A percentile compares a stretch with the other conserved stretches of the same genome.
Evolutionary conservation across 2,888 invertebrate genomes (phyloP).

Genomic region (Cantharis rustica): DNA sequence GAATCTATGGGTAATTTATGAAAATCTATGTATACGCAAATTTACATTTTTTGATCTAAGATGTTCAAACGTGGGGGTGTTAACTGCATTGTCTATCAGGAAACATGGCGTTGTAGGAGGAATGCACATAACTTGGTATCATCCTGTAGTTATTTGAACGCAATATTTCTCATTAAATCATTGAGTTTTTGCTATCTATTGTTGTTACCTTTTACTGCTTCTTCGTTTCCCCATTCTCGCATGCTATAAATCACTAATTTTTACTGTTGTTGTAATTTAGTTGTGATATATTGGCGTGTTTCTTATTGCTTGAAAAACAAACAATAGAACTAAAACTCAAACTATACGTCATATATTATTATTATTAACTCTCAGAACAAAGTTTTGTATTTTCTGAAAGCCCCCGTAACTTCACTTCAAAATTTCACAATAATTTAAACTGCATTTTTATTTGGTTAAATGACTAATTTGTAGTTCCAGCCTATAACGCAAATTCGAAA

Average conservation of each 20-base stretch:
- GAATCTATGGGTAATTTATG: background rate
- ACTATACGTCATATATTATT: too few relatives aligned
- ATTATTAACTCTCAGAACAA: too few relatives aligned
- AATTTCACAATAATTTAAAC: background rate
- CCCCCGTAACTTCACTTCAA: too few relatives aligned
- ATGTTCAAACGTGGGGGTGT: slow-evolving; percentile 34
- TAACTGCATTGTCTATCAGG: slow-evolving; percentile 41
- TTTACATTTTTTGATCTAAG: slow-evolving; percentile 27
- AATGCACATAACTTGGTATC: slow-evolving; percentile 42
- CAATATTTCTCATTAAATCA: slow-evolving; percentile 39
- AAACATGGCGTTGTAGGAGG: slow-evolving; percentile 39
- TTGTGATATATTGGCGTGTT: background rate
- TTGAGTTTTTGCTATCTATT: slow-evolving; percentile 35
- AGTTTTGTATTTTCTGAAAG: too few relatives aligned
- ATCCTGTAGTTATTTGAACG: slow-evolving; percentile 40
- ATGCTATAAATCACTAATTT: background rate
- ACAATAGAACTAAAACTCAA: too few relatives aligned
- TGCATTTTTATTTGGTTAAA: background rate
- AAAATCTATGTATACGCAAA: slow-evolving; percentile 29
- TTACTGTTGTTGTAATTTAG: background rate
- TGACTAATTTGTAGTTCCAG: background rate
- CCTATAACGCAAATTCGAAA: background rate
- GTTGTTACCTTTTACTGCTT: slow-evolving; percentile 30
- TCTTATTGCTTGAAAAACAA: background rate
- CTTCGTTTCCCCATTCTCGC: background rate